A percentile compares a stretch with the other conserved stretches of the same genome.
Evolutionary conservation across 1,140 invertebrate species (phyloP).

Genomic region (Danaus melanippus): DNA sequence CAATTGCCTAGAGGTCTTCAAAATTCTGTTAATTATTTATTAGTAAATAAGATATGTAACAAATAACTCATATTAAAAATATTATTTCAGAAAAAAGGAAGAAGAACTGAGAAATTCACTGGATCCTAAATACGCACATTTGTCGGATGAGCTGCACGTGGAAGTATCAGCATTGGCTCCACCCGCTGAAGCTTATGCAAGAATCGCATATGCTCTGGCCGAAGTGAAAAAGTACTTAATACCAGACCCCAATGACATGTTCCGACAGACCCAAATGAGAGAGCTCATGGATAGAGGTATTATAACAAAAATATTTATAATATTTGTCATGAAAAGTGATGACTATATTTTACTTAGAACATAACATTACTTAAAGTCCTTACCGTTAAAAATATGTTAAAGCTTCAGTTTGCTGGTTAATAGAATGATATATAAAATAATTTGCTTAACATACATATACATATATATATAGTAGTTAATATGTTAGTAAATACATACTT

Average conservation of each 20-base stretch:
- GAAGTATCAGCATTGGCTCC: slow-evolving; percentile 92
- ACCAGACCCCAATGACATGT: slow-evolving; percentile 85
- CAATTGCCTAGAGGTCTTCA: too few species aligned
- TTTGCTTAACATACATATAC: too few species aligned
- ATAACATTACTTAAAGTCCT: slow-evolving; percentile 3
- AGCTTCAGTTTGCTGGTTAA: neutral
- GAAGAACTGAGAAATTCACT: slow-evolving; percentile 88
- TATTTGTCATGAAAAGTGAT: too few species aligned
- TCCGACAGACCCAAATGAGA: slow-evolving; percentile 59
- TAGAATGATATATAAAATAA: too few species aligned
- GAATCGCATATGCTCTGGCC: slow-evolving; percentile 90
- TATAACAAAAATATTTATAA: too few species aligned
- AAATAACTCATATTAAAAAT: neutral
- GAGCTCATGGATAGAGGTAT: slow-evolving; percentile 53
- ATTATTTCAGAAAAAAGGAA: slow-evolving; percentile 77
- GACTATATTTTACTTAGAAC: too few species aligned
- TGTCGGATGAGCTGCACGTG: slow-evolving; percentile 94
- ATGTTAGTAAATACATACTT: too few species aligned
- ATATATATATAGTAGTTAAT: too few species aligned
- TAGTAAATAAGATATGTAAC: too few species aligned
- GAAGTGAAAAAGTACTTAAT: slow-evolving; percentile 80
- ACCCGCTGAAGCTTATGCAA: slow-evolving; percentile 91
- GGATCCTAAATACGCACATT: slow-evolving; percentile 94
- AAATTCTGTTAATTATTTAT: too few species aligned
- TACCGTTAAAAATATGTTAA: slow-evolving; percentile 1